Conservation (phyloP, 2,888 invertebrate genomes). For the Lacanobia oleracea region DNA sequence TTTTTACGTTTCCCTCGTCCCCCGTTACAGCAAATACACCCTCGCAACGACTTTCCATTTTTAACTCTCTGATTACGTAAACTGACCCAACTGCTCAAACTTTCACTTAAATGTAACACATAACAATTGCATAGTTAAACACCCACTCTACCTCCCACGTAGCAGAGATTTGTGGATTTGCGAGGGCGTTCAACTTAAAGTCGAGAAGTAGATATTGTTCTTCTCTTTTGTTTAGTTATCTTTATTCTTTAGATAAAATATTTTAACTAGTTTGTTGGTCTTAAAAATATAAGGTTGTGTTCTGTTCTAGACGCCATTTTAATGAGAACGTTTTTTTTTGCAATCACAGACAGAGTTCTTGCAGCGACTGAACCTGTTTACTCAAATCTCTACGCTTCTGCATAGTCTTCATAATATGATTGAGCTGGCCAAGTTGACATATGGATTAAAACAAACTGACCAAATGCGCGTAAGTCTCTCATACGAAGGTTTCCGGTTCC, state of each 20-base stretch:
- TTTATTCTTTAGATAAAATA: neutral
- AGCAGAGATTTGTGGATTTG: conserved; percentile 22
- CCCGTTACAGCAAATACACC: too few relatives aligned
- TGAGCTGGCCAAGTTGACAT: too few relatives aligned
- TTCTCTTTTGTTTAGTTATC: neutral
- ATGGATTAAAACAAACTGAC: too few relatives aligned
- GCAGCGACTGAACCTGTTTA: too few relatives aligned
- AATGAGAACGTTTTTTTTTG: too few relatives aligned
- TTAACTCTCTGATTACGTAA: neutral
- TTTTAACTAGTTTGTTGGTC: neutral
- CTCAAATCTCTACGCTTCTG: too few relatives aligned
- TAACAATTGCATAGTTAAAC: neutral
- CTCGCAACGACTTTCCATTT: too few relatives aligned
- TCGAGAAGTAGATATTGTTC: conserved; percentile 15
- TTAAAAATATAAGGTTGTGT: neutral
- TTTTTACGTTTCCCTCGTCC: too few relatives aligned
- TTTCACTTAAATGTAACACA: neutral
- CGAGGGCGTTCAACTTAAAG: conserved; percentile 37
- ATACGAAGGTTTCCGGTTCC: too few relatives aligned
- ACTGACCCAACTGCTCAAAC: neutral
- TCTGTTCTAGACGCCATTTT: neutral
- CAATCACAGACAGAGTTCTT: neutral
- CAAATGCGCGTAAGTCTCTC: too few relatives aligned
- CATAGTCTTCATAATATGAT: too few relatives aligned
- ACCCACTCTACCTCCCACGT: conserved; percentile 13